Evolutionary conservation across 2,113 vertebrate genomes (phyloP).

Genomic region (Talpa occidentalis): DNA sequence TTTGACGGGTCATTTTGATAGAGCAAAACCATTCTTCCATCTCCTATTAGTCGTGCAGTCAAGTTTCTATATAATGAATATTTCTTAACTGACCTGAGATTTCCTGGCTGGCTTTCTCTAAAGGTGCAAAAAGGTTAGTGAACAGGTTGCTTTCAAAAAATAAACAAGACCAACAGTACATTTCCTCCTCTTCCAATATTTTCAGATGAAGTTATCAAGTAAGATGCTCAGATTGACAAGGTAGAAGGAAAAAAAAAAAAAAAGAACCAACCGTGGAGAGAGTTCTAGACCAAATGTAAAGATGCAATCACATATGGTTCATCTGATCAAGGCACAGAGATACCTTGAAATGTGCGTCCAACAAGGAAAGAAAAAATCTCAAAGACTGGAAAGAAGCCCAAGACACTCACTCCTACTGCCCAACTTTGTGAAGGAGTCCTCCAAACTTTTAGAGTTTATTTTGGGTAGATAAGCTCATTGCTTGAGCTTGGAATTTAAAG

Average conservation of each 20-base stretch:
- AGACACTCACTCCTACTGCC: slow-evolving; percentile 67
- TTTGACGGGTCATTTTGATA: slow-evolving; percentile 98
- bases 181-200: slow-evolving; percentile 72
- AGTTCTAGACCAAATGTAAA: slow-evolving; percentile 80
- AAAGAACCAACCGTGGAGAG: slow-evolving; percentile 72
- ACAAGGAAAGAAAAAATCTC: slow-evolving; percentile 54
- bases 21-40: slow-evolving; percentile 96
- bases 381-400: slow-evolving; percentile 66
- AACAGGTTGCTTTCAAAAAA: slow-evolving; percentile 74
- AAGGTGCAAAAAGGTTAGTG: slow-evolving; percentile 74
- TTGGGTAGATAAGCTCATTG: slow-evolving; percentile 62
- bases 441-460: slow-evolving; percentile 67
- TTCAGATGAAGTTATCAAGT: slow-evolving; percentile 74
- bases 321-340: slow-evolving; percentile 61
- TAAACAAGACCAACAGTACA: slow-evolving; percentile 5
- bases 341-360: slow-evolving; percentile 67
- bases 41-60: slow-evolving; percentile 94
- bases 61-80: slow-evolving; percentile 90
- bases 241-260: slow-evolving; percentile 71
- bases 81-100: slow-evolving; percentile 88
- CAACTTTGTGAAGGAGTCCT: slow-evolving; percentile 49
- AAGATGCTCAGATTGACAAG: slow-evolving; percentile 74
- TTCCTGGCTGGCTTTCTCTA: slow-evolving; percentile 81
- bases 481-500: slow-evolving; percentile 21
- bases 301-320: slow-evolving; percentile 68